phyloP scores from a whole-genome alignment of 2,113 vertebrate species.

The Cheilinus undulatus region DNA sequence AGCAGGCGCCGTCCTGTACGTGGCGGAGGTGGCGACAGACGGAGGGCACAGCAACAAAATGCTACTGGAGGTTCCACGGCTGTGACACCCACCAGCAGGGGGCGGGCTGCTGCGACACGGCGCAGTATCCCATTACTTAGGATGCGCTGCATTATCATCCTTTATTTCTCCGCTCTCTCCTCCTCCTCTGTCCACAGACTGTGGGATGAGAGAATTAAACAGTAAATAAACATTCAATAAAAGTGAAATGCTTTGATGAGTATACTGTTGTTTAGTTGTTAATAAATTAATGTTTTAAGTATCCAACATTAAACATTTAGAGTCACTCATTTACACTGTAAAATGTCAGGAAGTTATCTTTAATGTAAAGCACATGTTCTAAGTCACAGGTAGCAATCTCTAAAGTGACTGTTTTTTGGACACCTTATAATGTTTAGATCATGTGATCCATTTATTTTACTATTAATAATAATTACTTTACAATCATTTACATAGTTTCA shows the following conservation, averaged over 20 bases:
- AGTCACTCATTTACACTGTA: too few relatives aligned
- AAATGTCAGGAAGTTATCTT: too few relatives aligned
- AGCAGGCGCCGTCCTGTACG: conserved; percentile 54
- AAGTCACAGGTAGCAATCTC: too few relatives aligned
- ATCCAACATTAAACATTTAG: too few relatives aligned
- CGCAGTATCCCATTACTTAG: conserved; percentile 73
- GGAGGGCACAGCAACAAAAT: conserved; percentile 63
- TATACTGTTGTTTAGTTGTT: too few relatives aligned
- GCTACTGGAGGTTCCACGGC: conserved; percentile 47
- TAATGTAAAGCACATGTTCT: too few relatives aligned
- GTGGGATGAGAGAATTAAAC: background rate
- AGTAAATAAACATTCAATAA: background rate
- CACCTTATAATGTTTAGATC: too few relatives aligned
- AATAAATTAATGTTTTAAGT: too few relatives aligned
- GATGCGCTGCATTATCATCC: conserved; percentile 82
- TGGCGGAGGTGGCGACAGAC: background rate
- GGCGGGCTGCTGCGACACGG: conserved; percentile 69
- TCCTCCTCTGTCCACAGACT: conserved; percentile 45
- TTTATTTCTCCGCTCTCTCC: conserved; percentile 12
- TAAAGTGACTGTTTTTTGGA: too few relatives aligned
- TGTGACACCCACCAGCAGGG: conserved; percentile 55
- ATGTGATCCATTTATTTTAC: too few relatives aligned
- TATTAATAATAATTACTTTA: too few relatives aligned
- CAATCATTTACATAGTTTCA: too few relatives aligned
- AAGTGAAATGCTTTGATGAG: background rate